phyloP scores from a whole-genome alignment of 2,113 vertebrate species.

The Lates calcarifer region DNA sequence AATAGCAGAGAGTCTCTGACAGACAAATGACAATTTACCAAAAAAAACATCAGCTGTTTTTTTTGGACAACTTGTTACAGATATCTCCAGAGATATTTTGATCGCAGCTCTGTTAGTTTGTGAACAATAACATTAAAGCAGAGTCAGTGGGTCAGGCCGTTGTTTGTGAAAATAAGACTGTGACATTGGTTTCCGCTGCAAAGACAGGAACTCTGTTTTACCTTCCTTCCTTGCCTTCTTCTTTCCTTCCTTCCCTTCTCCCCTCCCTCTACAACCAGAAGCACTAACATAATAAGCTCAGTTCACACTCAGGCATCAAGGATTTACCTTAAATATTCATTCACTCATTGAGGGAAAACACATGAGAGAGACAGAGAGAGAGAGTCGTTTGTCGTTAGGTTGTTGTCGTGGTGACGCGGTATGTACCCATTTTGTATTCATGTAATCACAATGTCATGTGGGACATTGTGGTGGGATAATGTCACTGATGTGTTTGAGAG shows the following conservation, averaged over 20 bases:
- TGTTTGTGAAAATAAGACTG: conserved; percentile 68
- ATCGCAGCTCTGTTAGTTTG: conserved; percentile 36
- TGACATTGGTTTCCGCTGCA: conserved; percentile 54
- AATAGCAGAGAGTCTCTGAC: conserved; percentile 39
- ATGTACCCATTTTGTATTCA: conserved; percentile 24
- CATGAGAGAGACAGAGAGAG: not conserved
- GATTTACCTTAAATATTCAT: conserved; percentile 60
- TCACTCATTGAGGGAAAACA: conserved; percentile 34
- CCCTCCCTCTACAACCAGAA: conserved; percentile 59
- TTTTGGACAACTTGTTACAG: conserved; percentile 31
- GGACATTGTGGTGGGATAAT: conserved; percentile 20
- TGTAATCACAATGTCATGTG: conserved; percentile 35
- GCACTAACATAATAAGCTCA: conserved; percentile 80
- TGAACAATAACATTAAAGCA: conserved; percentile 44
- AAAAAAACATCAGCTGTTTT: conserved; percentile 20
- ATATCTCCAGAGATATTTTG: conserved; percentile 46
- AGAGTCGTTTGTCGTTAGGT: conserved; percentile 17
- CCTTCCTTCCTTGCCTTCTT: conserved; percentile 31
- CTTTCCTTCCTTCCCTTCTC: conserved; percentile 17
- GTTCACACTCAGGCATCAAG: conserved; percentile 77
- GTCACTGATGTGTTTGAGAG: conserved; percentile 43
- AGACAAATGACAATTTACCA: not conserved
- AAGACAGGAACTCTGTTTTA: conserved; percentile 52
- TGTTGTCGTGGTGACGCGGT: conserved; percentile 27
- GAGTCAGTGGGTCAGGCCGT: conserved; percentile 50